Base-by-base conservation (phyloP, 1,140 invertebrate genomes). In the Zaprionus kolodkinae region DNA sequence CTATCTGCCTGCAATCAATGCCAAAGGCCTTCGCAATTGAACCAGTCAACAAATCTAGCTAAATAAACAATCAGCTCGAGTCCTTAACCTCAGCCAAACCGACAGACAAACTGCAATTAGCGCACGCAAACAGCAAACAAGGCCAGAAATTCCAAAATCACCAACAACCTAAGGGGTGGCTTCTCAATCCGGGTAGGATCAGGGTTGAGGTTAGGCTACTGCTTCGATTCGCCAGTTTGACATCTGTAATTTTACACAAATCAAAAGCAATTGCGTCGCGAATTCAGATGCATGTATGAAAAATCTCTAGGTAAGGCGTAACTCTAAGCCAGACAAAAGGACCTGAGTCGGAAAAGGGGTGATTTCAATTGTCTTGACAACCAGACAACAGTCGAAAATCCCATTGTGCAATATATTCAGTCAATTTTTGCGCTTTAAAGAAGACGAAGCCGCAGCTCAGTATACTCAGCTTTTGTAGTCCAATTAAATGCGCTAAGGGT, bases 361-460 rank as follows among this genome's bases (percentile, higher is more conserved):
- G 79, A 77, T 88, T 88, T 88, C 79, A 78, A 88, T 88, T 87
- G 84, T 88, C 84, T 78, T 87, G 84, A 40, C 79, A 86, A 86
- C 27, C 76, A 73, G 76, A 84, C 76, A 45, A 11, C 50, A 35
- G 12, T 27, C 54, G 12, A 55, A 71, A 45, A 72, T 76, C 54
- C 35, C 48, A 68, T 80, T 88, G 73, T 79, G 60, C 55, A 72
- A 59, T 71, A 65, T 76, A 52, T n/a, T n/a, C 60, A 60, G 68
- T 54, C 27, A 43, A 71, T 36, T 69, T 27, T 45, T 27, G 55
- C 50, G 54, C 78, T 81, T 78, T 81, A 75, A 72, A 52, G 30
- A 48, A 50, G 72, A 64, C 67, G 72, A 64, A 70, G 63, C 48
- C 57, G 13, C 62, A 55, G 35, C 68, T 50, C 25, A 4, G 25